These are phyloP conservation scores for Notarius quadriscutis DNA, from an alignment of 2,113 vertebrate species.

Conservation along the genomic window DNA sequence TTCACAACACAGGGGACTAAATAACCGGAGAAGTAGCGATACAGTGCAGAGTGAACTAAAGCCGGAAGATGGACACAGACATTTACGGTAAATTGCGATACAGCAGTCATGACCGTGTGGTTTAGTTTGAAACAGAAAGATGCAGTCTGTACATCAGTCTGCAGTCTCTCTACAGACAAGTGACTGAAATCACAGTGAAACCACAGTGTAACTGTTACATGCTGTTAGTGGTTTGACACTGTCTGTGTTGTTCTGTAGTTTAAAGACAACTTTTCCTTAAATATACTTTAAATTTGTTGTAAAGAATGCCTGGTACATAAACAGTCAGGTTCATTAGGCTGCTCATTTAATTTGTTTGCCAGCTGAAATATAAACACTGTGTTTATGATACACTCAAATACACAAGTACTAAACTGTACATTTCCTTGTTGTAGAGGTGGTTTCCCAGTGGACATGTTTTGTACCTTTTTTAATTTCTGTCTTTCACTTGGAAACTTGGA, in stretches of 20 bases:
- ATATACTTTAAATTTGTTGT: not conserved
- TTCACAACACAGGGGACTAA: constrained; percentile 9
- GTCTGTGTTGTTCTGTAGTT: not conserved
- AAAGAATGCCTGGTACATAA: not conserved
- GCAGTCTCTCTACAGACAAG: not conserved
- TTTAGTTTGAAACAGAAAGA: not conserved
- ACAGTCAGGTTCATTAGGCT: not conserved
- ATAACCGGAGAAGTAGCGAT: not conserved
- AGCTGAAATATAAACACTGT: not conserved
- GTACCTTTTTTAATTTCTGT: not conserved
- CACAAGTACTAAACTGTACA: not conserved
- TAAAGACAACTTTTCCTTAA: not conserved
- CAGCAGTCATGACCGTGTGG: not conserved
- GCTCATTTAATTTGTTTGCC: not conserved
- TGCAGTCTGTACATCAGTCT: not conserved
- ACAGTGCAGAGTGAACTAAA: not conserved
- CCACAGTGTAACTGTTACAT: not conserved
- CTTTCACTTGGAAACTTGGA: not conserved
- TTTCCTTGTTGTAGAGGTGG: not conserved
- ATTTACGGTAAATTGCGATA: constrained; percentile 41
- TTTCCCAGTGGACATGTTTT: not conserved
- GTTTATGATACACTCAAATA: not conserved
- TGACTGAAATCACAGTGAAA: not conserved
- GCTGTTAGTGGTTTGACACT: not conserved
- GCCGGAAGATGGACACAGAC: constrained; percentile 50